Percentiles rank a stretch among this genome's conserved stretches.
Evolutionary conservation across 2,797 vertebrate species (phyloP).

Genomic region (Pteronotus mesoamericanus): DNA sequence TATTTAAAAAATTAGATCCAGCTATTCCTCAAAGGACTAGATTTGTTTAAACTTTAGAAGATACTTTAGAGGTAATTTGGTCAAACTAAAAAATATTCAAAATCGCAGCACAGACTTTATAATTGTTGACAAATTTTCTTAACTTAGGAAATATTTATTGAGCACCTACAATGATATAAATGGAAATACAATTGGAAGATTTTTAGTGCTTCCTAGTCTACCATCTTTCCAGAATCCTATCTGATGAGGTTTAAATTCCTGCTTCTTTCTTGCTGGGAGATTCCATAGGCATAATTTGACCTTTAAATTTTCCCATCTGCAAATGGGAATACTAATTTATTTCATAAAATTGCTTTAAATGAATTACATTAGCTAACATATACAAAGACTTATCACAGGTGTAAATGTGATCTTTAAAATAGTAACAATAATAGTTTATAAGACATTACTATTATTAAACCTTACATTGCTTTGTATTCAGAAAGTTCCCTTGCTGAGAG

Average conservation of each 20-base stretch:
- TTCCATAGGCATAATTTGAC: not conserved
- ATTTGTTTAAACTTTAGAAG: not conserved
- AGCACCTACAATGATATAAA: not conserved
- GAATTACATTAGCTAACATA: not conserved
- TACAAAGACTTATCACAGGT: not conserved
- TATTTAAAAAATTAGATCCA: not conserved
- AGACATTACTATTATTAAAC: not conserved
- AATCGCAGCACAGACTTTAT: not conserved
- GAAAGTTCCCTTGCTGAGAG: not conserved
- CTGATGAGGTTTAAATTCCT: not conserved
- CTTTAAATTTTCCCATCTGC: not conserved
- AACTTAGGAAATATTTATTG: not conserved
- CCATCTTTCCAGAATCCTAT: not conserved
- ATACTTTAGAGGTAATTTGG: not conserved
- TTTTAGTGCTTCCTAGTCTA: not conserved
- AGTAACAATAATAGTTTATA: not conserved
- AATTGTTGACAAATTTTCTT: not conserved
- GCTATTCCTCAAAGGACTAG: not conserved
- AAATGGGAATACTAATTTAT: not conserved
- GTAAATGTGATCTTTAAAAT: not conserved
- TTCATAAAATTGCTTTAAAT: not conserved
- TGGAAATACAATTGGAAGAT: not conserved
- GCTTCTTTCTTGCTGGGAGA: not conserved
- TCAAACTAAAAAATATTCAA: not conserved
- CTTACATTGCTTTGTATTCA: not conserved